A percentile compares a stretch with the other conserved stretches of the same genome.
Evolutionary conservation across 2,888 invertebrate species (phyloP).

Genomic region (Dermolepida albohirtum): DNA sequence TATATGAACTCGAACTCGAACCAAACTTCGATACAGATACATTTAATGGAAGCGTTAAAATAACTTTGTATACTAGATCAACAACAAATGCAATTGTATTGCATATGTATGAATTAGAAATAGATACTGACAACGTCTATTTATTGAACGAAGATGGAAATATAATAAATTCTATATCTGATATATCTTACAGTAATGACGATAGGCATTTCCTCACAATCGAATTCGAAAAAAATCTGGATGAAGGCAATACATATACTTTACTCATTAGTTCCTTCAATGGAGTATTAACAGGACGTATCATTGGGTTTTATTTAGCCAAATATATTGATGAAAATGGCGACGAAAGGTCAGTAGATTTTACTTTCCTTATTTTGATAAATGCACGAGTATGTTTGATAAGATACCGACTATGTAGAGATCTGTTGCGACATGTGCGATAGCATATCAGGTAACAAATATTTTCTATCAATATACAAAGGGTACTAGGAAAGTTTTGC

Average conservation of each 20-base stretch:
- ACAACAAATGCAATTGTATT: conserved; percentile 11
- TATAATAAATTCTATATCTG: conserved; percentile 3
- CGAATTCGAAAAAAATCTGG: neutral
- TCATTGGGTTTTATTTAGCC: conserved; percentile 37
- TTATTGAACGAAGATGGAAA: conserved; percentile 4
- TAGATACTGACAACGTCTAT: conserved; percentile 14
- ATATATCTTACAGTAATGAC: conserved; percentile 13
- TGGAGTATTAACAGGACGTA: conserved; percentile 30
- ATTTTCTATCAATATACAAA: no score
- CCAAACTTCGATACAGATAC: conserved; percentile 39
- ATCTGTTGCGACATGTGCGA: no score
- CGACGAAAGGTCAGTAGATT: conserved; percentile 6
- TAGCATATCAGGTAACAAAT: no score
- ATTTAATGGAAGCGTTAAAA: conserved; percentile 34
- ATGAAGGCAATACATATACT: neutral
- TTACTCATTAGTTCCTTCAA: conserved; percentile 21
- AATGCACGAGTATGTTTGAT: no score
- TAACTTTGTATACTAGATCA: neutral
- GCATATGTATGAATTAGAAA: conserved; percentile 25
- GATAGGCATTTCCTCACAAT: conserved; percentile 29
- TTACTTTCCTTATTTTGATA: no score
- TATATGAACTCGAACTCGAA: conserved; percentile 31
- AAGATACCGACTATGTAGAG: no score
- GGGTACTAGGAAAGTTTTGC: no score
- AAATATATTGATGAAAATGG: conserved; percentile 37